A percentile compares a stretch with the other conserved stretches of the same genome.
phyloP scores from a whole-genome alignment of 2,888 invertebrate genomes.

The Orthosia gothica region DNA sequence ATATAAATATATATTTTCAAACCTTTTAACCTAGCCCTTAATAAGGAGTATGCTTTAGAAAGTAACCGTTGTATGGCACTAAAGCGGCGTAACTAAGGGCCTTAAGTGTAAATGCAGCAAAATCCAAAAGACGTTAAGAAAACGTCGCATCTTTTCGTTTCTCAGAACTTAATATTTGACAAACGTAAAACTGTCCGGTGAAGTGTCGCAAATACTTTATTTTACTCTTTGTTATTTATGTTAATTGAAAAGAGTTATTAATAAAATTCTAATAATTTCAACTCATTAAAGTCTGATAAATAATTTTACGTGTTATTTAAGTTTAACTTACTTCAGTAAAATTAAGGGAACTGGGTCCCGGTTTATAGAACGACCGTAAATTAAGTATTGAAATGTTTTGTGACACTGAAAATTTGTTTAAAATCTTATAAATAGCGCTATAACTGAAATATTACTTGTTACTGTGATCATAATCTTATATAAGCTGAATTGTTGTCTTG shows the following conservation, averaged over 20 bases:
- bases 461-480: too few relatives aligned
- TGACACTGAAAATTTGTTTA: conserved; percentile 16
- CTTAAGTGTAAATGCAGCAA: too few relatives aligned
- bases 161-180: not conserved
- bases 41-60: too few relatives aligned
- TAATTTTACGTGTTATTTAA: conserved; percentile 8
- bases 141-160: not conserved
- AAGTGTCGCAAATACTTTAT: not conserved
- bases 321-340: not conserved
- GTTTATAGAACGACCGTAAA: not conserved
- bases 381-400: conserved; percentile 1
- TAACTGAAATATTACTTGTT: too few relatives aligned
- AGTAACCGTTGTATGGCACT: too few relatives aligned
- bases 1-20: too few relatives aligned
- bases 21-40: too few relatives aligned
- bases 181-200: not conserved
- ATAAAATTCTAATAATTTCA: not conserved
- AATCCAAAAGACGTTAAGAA: not conserved
- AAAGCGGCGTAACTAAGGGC: too few relatives aligned
- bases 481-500: too few relatives aligned
- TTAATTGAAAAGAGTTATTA: not conserved
- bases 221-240: not conserved
- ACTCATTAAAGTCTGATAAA: not conserved
- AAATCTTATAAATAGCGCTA: conserved; percentile 10
- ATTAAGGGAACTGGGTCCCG: not conserved